Evolutionary conservation across 92 coral and sea anemone species (phyloP), one percentile per base, ranked within the genome.

Genomic region (Epizoanthus illoricatus): DNA sequence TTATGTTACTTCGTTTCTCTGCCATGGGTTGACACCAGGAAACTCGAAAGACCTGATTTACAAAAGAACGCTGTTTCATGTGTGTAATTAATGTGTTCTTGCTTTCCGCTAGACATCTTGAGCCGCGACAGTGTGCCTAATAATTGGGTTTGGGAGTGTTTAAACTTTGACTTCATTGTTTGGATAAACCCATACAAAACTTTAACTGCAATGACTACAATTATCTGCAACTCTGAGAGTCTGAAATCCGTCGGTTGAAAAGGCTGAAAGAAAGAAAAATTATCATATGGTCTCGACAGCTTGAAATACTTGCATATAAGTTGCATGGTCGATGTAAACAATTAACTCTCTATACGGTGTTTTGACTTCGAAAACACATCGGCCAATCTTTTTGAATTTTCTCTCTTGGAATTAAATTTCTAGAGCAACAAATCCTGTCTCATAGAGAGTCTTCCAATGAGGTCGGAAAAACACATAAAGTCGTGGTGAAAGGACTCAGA

Each of bases 271-370:
- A 36, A 42, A 11, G 59, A 45, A 28, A 78, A 78, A 78, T 78
- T 78, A 78, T 63, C 82, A 78, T 78, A 78, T 66, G 49, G 82
- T 78, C 72, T 78, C 82, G 82, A 62, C 82, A 62, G 67, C 55
- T 40, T 63, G 45, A 76, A 61, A 21, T 60, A 59, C n/a, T 76
- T 39, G 23, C 43, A 13, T 76, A 28, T 62, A 40, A 60, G 23
- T 55, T 78, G 23, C 67, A 41, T 43, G 71, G 28, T 45, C 52
- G 71, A 42, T 2, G 10, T 12, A 63, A 78, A 42, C 45, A 78
- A 43, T 13, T 17, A 61, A 23, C 11, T 66, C 49, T 63, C 5
- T 20, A 17, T 63, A 21, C 24, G 47, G 43, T 43, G 20, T 7
- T 33, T 75, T 16, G 0, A 42, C 40, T 64, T 42, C 45, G 11